A percentile compares a stretch with the other conserved stretches of the same genome.
These are phyloP conservation scores for Gastrophryne carolinensis DNA, from an alignment of 2,797 vertebrate species.

Conservation along the genomic window DNA sequence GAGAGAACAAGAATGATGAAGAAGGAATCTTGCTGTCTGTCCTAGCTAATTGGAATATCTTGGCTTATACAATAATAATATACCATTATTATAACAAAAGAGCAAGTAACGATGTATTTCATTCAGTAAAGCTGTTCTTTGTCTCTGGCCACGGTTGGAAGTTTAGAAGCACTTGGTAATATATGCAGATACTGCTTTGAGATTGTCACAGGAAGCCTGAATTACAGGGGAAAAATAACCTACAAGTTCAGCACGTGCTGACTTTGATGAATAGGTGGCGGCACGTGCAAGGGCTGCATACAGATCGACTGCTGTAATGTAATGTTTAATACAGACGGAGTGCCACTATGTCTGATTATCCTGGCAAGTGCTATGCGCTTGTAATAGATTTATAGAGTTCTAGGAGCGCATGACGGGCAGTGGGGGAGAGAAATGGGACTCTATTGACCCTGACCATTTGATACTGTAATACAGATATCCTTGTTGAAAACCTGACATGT, in stretches of 20 bases:
- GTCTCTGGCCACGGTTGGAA: too few relatives aligned
- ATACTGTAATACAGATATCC: too few relatives aligned
- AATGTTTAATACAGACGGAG: not conserved
- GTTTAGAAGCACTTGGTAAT: not conserved
- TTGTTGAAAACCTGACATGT: too few relatives aligned
- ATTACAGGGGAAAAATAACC: not conserved
- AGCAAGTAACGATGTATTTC: not conserved
- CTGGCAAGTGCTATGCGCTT: not conserved
- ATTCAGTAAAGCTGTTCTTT: not conserved
- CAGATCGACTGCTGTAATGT: not conserved
- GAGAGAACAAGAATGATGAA: too few relatives aligned
- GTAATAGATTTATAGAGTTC: not conserved
- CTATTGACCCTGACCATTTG: too few relatives aligned
- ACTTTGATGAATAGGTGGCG: constrained; percentile 4
- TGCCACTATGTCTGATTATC: not conserved
- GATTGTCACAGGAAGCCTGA: not conserved
- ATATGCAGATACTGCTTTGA: not conserved
- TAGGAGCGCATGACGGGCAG: not conserved
- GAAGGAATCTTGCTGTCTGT: too few relatives aligned
- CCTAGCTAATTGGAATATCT: too few relatives aligned
- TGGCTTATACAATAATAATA: too few relatives aligned
- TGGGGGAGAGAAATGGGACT: not conserved
- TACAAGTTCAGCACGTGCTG: not conserved
- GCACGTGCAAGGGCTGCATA: not conserved
- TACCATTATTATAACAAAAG: too few relatives aligned